phyloP scores from a whole-genome alignment of 2,113 vertebrate genomes.

The Cebidichthys violaceus region DNA sequence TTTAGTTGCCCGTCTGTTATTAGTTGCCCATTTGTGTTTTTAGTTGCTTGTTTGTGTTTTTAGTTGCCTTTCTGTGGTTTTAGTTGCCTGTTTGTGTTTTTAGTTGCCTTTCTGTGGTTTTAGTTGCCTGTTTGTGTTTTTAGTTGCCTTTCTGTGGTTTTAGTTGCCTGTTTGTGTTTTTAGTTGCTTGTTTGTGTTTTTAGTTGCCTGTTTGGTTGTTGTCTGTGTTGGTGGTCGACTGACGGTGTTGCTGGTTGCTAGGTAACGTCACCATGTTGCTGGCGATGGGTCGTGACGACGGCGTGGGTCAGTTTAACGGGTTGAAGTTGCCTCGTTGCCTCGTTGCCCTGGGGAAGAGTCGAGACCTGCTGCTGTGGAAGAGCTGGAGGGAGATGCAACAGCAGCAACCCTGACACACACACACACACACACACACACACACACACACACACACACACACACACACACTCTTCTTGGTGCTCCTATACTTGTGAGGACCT shows the following conservation, averaged over 20 bases:
- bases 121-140: neutral
- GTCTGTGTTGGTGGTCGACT: neutral
- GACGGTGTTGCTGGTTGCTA: constrained; percentile 56
- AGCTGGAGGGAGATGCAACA: constrained; percentile 94
- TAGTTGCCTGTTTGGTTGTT: neutral
- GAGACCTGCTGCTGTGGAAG: constrained; percentile 88
- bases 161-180: too few relatives aligned
- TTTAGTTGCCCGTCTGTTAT: too few relatives aligned
- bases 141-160: too few relatives aligned
- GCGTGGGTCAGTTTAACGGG: constrained; percentile 90
- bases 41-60: too few relatives aligned
- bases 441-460: too few relatives aligned
- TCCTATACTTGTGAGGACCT: too few relatives aligned
- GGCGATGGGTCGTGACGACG: constrained; percentile 90
- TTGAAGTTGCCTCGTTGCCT: constrained; percentile 83
- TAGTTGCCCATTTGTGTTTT: too few relatives aligned
- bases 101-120: neutral
- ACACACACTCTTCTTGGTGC: too few relatives aligned
- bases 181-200: too few relatives aligned
- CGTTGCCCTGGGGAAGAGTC: constrained; percentile 88
- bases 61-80: too few relatives aligned
- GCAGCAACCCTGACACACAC: constrained; percentile 38
- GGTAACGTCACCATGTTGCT: constrained; percentile 90
- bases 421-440: neutral
- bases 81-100: neutral